Percentiles rank a stretch among this genome's conserved stretches.
phyloP scores from a whole-genome alignment of 2,797 vertebrate species.

The Danio tinwini region DNA sequence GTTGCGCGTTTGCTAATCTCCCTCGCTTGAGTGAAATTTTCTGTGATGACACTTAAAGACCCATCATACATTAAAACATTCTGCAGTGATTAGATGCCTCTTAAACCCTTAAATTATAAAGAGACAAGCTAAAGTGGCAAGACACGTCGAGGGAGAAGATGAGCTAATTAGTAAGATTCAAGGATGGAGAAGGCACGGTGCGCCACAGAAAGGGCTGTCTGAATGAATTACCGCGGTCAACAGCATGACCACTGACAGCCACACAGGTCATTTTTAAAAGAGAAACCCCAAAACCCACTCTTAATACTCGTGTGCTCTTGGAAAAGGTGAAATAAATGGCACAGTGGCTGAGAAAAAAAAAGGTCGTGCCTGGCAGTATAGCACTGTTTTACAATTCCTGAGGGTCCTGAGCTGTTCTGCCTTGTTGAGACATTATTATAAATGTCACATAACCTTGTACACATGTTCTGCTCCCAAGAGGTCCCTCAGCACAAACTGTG shows the following conservation, averaged over 20 bases:
- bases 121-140: slow-evolving; percentile 66
- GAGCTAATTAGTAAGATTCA: slow-evolving; percentile 74
- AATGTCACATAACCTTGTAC: slow-evolving; percentile 51
- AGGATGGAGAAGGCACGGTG: slow-evolving; percentile 54
- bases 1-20: slow-evolving; percentile 20
- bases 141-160: slow-evolving; percentile 69
- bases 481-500: slow-evolving; percentile 12
- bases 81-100: slow-evolving; percentile 68
- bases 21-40: slow-evolving; percentile 31
- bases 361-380: background rate
- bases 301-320: slow-evolving; percentile 22
- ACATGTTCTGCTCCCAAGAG: slow-evolving; percentile 38
- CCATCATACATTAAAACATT: slow-evolving; percentile 55
- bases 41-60: slow-evolving; percentile 15
- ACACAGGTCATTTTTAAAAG: slow-evolving; percentile 21
- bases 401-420: slow-evolving; percentile 36
- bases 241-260: slow-evolving; percentile 29
- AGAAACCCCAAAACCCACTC: background rate
- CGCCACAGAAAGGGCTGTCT: slow-evolving; percentile 14
- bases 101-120: slow-evolving; percentile 71
- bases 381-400: slow-evolving; percentile 25
- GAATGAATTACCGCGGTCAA: slow-evolving; percentile 28
- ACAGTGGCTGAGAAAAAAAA: slow-evolving; percentile 11
- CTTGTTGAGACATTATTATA: slow-evolving; percentile 53
- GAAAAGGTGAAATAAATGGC: slow-evolving; percentile 16